Evolutionary conservation across 2,113 vertebrate genomes (phyloP), one percentile per base, ranked within the genome.

Genomic region (Pseudorectes ferrugineus): DNA sequence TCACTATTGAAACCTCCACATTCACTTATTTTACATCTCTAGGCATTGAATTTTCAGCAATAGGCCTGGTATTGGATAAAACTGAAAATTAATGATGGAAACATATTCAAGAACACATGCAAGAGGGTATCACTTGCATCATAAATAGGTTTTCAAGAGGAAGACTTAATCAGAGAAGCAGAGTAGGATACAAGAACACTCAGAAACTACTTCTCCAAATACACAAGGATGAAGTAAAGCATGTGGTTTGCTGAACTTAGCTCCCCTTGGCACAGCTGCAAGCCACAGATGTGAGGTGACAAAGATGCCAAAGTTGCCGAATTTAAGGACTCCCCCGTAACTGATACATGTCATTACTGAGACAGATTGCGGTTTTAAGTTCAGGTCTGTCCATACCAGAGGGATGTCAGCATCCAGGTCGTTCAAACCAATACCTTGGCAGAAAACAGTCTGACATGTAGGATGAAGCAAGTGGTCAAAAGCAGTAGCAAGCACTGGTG

Each of bases 271-370:
- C 73, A 31, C 65, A 73, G 28, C 54, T 68, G 40, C 54, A 58
- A 62, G 38, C 29, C 40, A 55, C 5, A 33, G 52, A 51, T 6
- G 6, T 12, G 42, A 85, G 14, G 31, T 57, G 42, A 33, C n/a
- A 59, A 87, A 38, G 33, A 73, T 48, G 40, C 11, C 45, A 12
- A 70, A 55, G 25, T 17, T 61, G 14, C 19, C 13, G 42, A 35
- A 11, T 10, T 71, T 42, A 75, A 89, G 70, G 40, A 51, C 14
- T 74, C 17, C 33, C 12, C 58, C 25, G 38, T 29, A 85, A 54
- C 7, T 42, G 57, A 22, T 22, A 3, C 0, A 0, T 46, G 45
- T 28, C 43, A 33, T 51, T 88, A 54, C 51, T 16, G n/a, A 75
- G 22, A 16, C 14, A 82, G 22, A 40, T n/a, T 11, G 31, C 2